Base-by-base conservation (phyloP, 2,797 vertebrate species). In the Oophaga sylvatica region DNA sequence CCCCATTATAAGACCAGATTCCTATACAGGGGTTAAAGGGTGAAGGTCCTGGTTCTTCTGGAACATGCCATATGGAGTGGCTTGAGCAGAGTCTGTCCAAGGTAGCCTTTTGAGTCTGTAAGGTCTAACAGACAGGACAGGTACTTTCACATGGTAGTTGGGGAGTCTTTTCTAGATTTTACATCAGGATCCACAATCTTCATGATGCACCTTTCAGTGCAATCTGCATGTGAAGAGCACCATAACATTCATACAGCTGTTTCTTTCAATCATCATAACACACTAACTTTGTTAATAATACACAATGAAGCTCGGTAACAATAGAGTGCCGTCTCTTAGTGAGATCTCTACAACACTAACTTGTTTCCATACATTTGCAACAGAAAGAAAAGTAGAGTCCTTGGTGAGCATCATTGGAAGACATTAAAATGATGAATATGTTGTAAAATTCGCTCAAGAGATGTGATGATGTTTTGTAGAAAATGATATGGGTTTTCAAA, bases 391-490 rank as follows among this genome's bases (percentile, higher is more conserved):
- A 89, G 83, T 85, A 59, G 87, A 86, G 70, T 60, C 79, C 87
- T 85, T 22, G 78, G 83, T 60, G 87, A 81, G 87, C 87, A 53
- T 20, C 41, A 62, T 81, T 85, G 87, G 79, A 86, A 76, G 76
- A 31, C 75, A 89, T 89, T 89, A 89, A 85, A 80, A 68, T 89
- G 83, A 89, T 89, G 83, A 81, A 82, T 81, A 81, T 82, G 48
- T 89, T 89, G 70, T 83, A 82, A 62, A 81, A 77, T 82, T 71
- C 79, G 77, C 87, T 89, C 83, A 77, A 88, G 79, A 81, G 80
- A 81, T 70, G 83, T 68, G 48, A 82, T 82, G 41, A 83, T 78
- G 71, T 81, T 89, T 86, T 89, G 68, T 82, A 81, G 83, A 86
- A 81, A 89, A 86, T 82, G 60, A 89, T 82, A 89, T 86, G 60